These are phyloP conservation scores for Cybosia mesomella DNA, from an alignment of 2,888 invertebrate species.

Conservation along the genomic window DNA sequence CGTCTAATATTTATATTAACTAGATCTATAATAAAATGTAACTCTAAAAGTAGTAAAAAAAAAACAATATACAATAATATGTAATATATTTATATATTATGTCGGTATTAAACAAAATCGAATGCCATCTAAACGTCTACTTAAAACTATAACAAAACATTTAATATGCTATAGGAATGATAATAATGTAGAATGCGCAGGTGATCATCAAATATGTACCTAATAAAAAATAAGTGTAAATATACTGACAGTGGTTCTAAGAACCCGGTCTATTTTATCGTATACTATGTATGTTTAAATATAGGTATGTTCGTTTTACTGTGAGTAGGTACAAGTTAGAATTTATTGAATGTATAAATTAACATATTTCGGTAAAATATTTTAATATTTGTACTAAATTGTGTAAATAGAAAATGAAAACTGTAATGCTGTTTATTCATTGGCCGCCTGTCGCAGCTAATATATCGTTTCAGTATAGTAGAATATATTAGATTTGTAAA, in stretches of 20 bases:
- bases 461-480: background rate
- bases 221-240: background rate
- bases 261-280: background rate
- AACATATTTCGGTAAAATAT: background rate
- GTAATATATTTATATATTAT: conserved; percentile 25
- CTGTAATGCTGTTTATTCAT: background rate
- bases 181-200: conserved; percentile 45
- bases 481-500: background rate
- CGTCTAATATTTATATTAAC: conserved; percentile 1
- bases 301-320: background rate
- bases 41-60: conserved; percentile 37
- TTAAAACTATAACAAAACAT: conserved; percentile 56
- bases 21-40: conserved; percentile 18
- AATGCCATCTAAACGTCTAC: conserved; percentile 47
- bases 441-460: background rate
- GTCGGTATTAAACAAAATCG: conserved; percentile 30
- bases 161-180: conserved; percentile 72
- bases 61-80: conserved; percentile 42
- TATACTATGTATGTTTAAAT: background rate
- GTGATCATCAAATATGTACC: conserved; percentile 23
- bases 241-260: background rate
- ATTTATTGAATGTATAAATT: background rate
- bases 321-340: conserved; percentile 1
- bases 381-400: no score
- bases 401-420: background rate